Percentiles rank a stretch among this genome's conserved stretches.
Evolutionary conservation across 2,797 vertebrate genomes (phyloP).

Genomic region (Tenualosa thibaudeaui): DNA sequence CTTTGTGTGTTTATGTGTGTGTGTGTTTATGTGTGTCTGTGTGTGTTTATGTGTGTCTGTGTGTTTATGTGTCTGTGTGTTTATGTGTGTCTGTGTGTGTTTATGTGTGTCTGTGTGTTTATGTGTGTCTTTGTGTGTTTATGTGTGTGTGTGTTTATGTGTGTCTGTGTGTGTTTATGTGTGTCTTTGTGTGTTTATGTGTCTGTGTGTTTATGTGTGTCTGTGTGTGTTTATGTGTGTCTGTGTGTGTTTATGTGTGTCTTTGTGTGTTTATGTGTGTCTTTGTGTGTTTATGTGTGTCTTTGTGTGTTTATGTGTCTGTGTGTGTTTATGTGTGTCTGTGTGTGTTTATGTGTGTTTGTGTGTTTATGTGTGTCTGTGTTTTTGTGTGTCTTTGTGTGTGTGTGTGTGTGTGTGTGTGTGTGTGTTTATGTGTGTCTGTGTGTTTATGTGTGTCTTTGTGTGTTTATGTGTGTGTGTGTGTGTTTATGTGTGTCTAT

Average conservation of each 20-base stretch:
- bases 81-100: slow-evolving; percentile 9
- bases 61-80: neutral
- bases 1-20: neutral
- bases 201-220: neutral
- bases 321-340: neutral
- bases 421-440: neutral
- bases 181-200: too few relatives aligned
- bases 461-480: slow-evolving; percentile 7
- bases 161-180: slow-evolving; percentile 14
- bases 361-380: neutral
- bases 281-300: slow-evolving; percentile 4
- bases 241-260: neutral
- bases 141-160: neutral
- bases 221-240: neutral
- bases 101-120: neutral
- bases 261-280: neutral
- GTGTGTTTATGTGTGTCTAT: neutral
- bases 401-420: slow-evolving; percentile 13
- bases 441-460: neutral
- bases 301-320: too few relatives aligned
- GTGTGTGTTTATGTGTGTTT: slow-evolving; percentile 6
- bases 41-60: neutral
- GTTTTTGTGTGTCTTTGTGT: too few relatives aligned
- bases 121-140: too few relatives aligned
- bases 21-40: slow-evolving; percentile 5